Conservation (phyloP, 2,888 invertebrate species). For the Pollenia amentaria region DNA sequence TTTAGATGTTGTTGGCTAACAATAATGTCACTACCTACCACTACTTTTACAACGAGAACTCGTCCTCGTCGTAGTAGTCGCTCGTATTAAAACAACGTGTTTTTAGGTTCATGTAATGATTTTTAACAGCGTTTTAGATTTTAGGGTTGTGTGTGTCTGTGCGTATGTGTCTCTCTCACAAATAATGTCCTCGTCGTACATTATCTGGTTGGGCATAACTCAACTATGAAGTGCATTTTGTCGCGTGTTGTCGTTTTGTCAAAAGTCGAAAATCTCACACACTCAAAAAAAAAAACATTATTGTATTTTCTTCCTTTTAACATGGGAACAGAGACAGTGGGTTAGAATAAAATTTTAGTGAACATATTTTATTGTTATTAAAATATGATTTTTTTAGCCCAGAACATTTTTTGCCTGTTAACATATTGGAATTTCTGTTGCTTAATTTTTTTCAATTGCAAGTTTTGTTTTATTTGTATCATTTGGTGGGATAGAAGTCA, state of each 20-base stretch:
- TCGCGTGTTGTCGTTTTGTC: constrained; percentile 72
- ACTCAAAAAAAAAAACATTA: constrained; percentile 36
- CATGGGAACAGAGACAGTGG: constrained; percentile 50
- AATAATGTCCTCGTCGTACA: constrained; percentile 66
- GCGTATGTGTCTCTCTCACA: constrained; percentile 44
- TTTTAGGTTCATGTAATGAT: constrained; percentile 71
- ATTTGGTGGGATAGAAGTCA: no score
- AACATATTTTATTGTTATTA: background rate
- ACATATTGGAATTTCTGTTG: no score
- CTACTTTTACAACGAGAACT: constrained; percentile 9
- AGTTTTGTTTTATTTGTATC: no score
- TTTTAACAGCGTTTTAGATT: constrained; percentile 56
- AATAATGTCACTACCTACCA: constrained; percentile 57
- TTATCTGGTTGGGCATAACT: constrained; percentile 73
- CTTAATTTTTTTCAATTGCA: background rate
- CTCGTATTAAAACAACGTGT: constrained; percentile 53
- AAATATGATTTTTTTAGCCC: background rate
- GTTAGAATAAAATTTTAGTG: background rate
- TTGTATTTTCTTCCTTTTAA: constrained; percentile 33
- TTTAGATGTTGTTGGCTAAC: constrained; percentile 63
- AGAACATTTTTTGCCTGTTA: no score
- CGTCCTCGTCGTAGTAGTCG: constrained; percentile 10
- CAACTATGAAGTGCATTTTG: constrained; percentile 73
- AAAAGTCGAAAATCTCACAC: constrained; percentile 13
- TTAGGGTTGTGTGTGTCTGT: constrained; percentile 43